Percentiles rank a stretch among this genome's conserved stretches.
phyloP scores from a whole-genome alignment of 2,797 vertebrate species.

The Aldrovandia affinis region DNA sequence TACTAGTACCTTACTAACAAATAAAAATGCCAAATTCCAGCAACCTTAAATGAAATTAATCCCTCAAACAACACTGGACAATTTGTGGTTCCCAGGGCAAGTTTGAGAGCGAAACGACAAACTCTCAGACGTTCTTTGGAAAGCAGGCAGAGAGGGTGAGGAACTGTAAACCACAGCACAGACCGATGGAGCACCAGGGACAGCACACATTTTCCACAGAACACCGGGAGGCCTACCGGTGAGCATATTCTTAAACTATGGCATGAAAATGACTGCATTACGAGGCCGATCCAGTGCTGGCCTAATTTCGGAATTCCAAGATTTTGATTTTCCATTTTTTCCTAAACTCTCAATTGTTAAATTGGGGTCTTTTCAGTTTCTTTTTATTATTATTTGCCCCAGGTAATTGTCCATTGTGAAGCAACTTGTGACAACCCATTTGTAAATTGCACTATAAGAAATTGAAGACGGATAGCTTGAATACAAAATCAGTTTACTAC shows the following conservation, averaged over 20 bases:
- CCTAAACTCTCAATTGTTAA: no score
- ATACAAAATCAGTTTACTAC: no score
- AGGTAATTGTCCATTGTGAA: no score
- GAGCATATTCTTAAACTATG: neutral
- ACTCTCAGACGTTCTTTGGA: slow-evolving; percentile 38
- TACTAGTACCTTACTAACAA: neutral
- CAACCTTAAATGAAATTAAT: no score
- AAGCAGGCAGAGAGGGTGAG: slow-evolving; percentile 47
- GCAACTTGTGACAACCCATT: no score
- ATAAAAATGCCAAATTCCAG: neutral
- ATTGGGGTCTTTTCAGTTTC: no score
- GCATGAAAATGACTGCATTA: neutral
- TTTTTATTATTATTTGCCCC: no score
- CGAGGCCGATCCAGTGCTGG: neutral
- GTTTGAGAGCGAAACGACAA: slow-evolving; percentile 40
- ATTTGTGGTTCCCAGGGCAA: slow-evolving; percentile 35
- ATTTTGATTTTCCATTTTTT: no score
- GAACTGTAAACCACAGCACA: slow-evolving; percentile 41
- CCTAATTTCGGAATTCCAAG: no score
- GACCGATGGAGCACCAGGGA: slow-evolving; percentile 8
- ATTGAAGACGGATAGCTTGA: no score
- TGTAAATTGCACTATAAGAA: no score
- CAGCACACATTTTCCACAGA: slow-evolving; percentile 37
- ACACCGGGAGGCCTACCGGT: slow-evolving; percentile 42
- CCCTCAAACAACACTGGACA: neutral